Percentiles rank a stretch among this genome's conserved stretches.
phyloP scores from a whole-genome alignment of 2,797 vertebrate genomes.

The Brachyrhaphis roseni region DNA sequence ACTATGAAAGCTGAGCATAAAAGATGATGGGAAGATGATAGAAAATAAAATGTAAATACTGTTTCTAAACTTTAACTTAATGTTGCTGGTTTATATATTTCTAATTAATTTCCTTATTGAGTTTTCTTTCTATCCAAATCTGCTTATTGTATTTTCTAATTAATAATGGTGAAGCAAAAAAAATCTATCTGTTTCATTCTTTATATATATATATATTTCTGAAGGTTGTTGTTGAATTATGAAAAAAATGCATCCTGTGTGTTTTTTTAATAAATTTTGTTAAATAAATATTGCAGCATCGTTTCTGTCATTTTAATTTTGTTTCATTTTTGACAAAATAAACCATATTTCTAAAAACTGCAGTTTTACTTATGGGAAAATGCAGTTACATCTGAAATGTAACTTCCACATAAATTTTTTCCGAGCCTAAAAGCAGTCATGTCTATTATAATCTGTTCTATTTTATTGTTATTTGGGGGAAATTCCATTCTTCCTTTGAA shows the following conservation, averaged over 20 bases:
- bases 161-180: not conserved
- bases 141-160: not conserved
- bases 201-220: not conserved
- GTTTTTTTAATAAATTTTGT: not conserved
- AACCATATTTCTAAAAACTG: not conserved
- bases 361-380: not conserved
- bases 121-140: not conserved
- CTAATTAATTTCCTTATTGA: not conserved
- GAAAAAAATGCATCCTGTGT: not conserved
- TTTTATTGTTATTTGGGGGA: not conserved
- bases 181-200: not conserved
- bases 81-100: constrained; percentile 61
- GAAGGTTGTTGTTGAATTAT: not conserved
- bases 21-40: constrained; percentile 21
- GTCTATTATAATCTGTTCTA: not conserved
- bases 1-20: constrained; percentile 12
- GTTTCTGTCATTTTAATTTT: not conserved
- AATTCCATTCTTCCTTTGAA: not conserved
- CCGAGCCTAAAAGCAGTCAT: not conserved
- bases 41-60: constrained; percentile 51
- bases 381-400: not conserved
- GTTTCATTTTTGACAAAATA: not conserved
- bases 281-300: not conserved
- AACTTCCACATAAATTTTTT: not conserved
- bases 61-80: constrained; percentile 62